Conservation (phyloP, 2,888 invertebrate species). For the Mylabris sibirica region DNA sequence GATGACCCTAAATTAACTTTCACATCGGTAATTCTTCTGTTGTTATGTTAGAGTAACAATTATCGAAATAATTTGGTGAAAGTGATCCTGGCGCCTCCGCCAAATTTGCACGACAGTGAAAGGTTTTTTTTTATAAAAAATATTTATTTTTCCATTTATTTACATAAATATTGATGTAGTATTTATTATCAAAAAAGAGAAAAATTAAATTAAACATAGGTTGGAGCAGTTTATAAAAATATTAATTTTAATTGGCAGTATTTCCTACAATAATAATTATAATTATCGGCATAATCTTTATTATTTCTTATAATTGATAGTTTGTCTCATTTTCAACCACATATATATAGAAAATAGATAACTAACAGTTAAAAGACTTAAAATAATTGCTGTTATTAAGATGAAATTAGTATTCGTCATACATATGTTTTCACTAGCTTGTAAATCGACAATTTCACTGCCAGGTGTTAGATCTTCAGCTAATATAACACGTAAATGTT, state of each 20-base stretch:
- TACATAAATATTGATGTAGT: constrained; percentile 30
- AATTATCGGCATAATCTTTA: neutral
- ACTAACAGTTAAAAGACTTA: constrained; percentile 68
- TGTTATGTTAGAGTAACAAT: neutral
- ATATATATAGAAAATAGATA: constrained; percentile 64
- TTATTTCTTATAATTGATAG: constrained; percentile 23
- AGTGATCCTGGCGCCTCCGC: neutral
- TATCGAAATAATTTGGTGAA: constrained; percentile 1
- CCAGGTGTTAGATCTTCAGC: constrained; percentile 70
- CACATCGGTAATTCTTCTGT: neutral
- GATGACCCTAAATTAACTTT: constrained; percentile 7
- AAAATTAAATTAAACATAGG: constrained; percentile 26
- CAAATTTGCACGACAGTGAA: neutral
- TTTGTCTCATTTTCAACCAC: constrained; percentile 62
- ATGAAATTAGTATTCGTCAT: constrained; percentile 71
- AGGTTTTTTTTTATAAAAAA: constrained; percentile 17
- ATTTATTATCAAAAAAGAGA: constrained; percentile 17
- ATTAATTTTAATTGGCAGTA: constrained; percentile 26
- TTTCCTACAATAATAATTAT: neutral
- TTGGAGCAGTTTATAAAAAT: constrained; percentile 25
- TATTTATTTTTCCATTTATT: constrained; percentile 27
- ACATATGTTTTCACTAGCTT: constrained; percentile 64
- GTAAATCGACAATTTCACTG: constrained; percentile 53
- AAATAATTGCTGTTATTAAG: constrained; percentile 67
- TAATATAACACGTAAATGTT: constrained; percentile 72